These are phyloP conservation scores for Sweltsa coloradensis DNA, from an alignment of 1,140 invertebrate genomes.

Conservation along the genomic window DNA sequence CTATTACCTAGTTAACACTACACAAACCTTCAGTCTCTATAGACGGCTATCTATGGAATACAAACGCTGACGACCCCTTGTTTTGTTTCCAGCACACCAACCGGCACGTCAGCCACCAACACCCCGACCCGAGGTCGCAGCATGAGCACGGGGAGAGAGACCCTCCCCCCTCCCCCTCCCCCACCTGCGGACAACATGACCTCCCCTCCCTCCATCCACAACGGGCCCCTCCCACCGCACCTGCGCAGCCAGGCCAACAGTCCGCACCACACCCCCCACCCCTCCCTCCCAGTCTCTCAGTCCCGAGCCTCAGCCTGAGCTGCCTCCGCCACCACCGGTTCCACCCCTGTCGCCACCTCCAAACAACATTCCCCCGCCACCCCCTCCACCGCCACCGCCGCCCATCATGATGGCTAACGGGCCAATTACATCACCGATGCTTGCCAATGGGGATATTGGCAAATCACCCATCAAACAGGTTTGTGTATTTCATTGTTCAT, in stretches of 20 bases:
- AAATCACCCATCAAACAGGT: conserved; percentile 29
- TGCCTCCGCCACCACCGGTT: conserved; percentile 11
- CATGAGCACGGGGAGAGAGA: conserved; percentile 53
- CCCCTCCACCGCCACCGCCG: conserved; percentile 39
- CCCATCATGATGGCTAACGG: conserved; percentile 34
- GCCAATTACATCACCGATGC: conserved; percentile 21
- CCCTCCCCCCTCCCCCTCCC: conserved; percentile 78
- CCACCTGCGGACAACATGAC: conserved; percentile 43
- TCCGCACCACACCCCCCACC: conserved; percentile 12
- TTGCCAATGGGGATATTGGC: conserved; percentile 38
- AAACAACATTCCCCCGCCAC: conserved; percentile 35
- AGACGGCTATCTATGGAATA: too few species aligned
- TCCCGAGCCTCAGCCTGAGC: conserved; percentile 1
- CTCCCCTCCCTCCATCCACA: conserved; percentile 17
- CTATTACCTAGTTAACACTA: too few species aligned
- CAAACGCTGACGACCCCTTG: too few species aligned
- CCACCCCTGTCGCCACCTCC: conserved; percentile 17
- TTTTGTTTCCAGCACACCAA: conserved; percentile 45
- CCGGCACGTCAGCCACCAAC: conserved; percentile 45
- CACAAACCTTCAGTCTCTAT: too few species aligned
- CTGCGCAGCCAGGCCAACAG: conserved; percentile 14
- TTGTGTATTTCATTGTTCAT: conserved; percentile 5
- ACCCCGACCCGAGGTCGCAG: conserved; percentile 51
- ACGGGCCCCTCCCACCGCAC: conserved; percentile 22
- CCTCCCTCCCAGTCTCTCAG: neutral